Evolutionary conservation across 2,113 vertebrate genomes (phyloP), one percentile per base, ranked within the genome.

Genomic region (Corythoichthys haematopterus): DNA sequence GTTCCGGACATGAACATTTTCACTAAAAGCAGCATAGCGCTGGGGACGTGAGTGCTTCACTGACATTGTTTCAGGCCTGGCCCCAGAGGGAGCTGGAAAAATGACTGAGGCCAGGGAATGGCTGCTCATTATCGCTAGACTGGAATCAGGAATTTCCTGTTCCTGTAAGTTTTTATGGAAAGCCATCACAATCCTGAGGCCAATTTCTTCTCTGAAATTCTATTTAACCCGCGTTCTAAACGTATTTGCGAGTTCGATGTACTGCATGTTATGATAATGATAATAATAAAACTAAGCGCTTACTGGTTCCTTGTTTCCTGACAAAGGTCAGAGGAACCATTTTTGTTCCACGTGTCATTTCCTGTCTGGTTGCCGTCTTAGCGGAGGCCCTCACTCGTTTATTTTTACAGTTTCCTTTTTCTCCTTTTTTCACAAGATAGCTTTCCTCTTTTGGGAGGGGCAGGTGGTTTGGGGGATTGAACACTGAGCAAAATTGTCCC

Each of bases 391-490:
- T 84, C 66, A 79, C 89, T 91, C 85, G 76, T 92, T 92, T 91
- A 93, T 91, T 93, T 93, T 92, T 91, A 91, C 87, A 84, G 87
- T 92, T 93, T 92, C 91, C 90, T 88, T 87, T 91, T 84, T 88
- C 81, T 83, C 63, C 62, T 58, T 85, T 75, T 84, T 88, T 62
- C 82, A 81, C 80, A 76, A 80, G 80, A 80, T 75, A 80, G 83
- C 80, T 91, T 91, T 90, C 81, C 88, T 82, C 66, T 80, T 65
- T 66, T 45, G 78, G 85, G 82, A 81, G 81, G 88, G 85, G 86
- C 81, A 88, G 82, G 84, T 90, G 87, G 72, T 86, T 80, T 77
- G 66, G 60, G 62, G 75, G 81, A 79, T 79, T 80, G 66, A 78
- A 78, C 64, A 69, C 72, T 66, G 88, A 78, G 79, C 74, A 85